Percentiles rank a stretch among this genome's conserved stretches.
These are phyloP conservation scores for Bos indicus DNA, from an alignment of 2,113 vertebrate genomes.

Conservation along the genomic window DNA sequence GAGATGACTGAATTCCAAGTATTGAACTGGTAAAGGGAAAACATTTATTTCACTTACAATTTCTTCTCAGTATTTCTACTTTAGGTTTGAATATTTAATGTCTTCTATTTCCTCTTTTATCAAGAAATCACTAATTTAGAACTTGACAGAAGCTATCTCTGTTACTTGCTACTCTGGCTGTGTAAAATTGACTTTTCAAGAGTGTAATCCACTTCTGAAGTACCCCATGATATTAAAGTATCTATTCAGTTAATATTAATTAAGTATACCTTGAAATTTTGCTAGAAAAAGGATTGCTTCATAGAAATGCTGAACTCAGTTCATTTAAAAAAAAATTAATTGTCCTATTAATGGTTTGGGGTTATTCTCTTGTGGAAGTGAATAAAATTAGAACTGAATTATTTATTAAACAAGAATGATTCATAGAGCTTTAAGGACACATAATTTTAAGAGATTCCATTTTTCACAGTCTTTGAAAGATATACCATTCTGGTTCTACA, in stretches of 20 bases:
- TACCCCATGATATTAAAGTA: background rate
- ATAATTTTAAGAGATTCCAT: slow-evolving; percentile 35
- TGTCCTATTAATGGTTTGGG: slow-evolving; percentile 32
- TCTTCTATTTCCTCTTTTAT: slow-evolving; percentile 1
- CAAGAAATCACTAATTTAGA: background rate
- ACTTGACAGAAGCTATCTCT: background rate
- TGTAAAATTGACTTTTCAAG: background rate
- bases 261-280: slow-evolving; percentile 32
- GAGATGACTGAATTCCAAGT: background rate
- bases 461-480: background rate
- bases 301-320: slow-evolving; percentile 35
- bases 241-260: slow-evolving; percentile 61
- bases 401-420: background rate
- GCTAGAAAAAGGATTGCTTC: slow-evolving; percentile 27
- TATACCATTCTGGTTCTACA: background rate
- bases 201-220: background rate
- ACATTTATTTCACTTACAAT: background rate
- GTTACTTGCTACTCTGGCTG: background rate
- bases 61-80: background rate
- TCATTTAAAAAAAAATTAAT: slow-evolving; percentile 50
- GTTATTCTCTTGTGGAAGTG: slow-evolving; percentile 48
- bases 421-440: background rate
- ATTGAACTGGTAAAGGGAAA: background rate
- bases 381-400: slow-evolving; percentile 55
- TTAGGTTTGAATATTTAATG: background rate